Evolutionary conservation across 2,888 invertebrate species (phyloP), one percentile per base, ranked within the genome.

Genomic region (Campoplex capitator): DNA sequence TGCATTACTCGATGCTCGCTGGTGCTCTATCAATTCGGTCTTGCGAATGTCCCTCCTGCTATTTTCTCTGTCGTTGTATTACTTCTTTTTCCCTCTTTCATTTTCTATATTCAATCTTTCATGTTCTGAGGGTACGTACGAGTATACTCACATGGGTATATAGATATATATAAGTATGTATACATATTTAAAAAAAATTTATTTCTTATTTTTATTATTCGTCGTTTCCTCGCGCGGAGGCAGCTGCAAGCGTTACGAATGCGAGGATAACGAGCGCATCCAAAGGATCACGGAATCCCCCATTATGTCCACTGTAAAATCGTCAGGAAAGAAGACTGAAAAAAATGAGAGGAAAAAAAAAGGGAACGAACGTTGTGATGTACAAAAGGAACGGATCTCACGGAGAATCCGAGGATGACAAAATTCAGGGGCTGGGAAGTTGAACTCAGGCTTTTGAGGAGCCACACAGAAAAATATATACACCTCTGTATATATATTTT

Each of bases 221-320:
- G 87, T 85, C 88, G 85, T 88, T 88, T 88, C 87, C 89, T 90
- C 88, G 82, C 85, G 83, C 67, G 77, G 85, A 82, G 90, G 91
- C 93, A 93, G 93, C 93, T 93, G 93, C 93, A 91, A 91, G 91
- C 92, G 92, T 93, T 91, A 91, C 93, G 91, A 93, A 93, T 93
- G 90, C 92, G 91, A 89, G 92, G 91, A 93, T 93, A 93, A 93
- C 93, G 93, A 93, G 93, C 93, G 93, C 93, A 93, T 93, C 93
- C 92, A 93, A 93, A 93, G 93, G 93, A 93, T 93, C 93, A 92
- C 90, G 91, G 91, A 92, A 92, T 91, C 92, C 79, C 78, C 87
- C 92, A 93, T 93, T 93, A 93, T 93, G 89, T 91, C 87, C 91
- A 88, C 90, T 91, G 91, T 93, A 92, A 92, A 93, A 93, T 92